These are phyloP conservation scores for Neodiprion virginianus DNA, from an alignment of 1,140 invertebrate genomes.

Conservation along the genomic window DNA sequence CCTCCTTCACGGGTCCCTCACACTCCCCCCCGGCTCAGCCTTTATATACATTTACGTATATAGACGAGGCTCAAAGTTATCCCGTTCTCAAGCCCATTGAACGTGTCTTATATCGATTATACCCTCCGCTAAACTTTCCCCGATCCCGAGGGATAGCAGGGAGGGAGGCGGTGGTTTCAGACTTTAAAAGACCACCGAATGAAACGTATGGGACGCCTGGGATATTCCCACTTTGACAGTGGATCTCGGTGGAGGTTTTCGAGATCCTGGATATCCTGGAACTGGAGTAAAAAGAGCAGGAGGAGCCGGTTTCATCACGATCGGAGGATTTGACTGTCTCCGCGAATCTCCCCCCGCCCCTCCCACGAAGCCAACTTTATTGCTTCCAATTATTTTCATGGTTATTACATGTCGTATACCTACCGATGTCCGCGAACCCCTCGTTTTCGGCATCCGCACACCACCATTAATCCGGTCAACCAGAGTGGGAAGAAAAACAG, in stretches of 20 bases:
- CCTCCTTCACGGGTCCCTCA: too few species aligned
- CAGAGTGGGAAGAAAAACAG: too few species aligned
- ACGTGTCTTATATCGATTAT: constrained; percentile 5
- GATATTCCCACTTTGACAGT: constrained; percentile 43
- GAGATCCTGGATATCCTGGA: too few species aligned
- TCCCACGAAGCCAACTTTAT: not conserved
- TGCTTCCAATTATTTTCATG: constrained; percentile 7
- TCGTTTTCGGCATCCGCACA: too few species aligned
- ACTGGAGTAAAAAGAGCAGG: not conserved
- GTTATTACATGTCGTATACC: not conserved
- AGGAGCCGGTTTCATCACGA: constrained; percentile 4
- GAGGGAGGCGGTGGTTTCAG: constrained; percentile 15
- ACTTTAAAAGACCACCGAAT: constrained; percentile 27
- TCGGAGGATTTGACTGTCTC: constrained; percentile 4
- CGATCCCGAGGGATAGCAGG: constrained; percentile 6
- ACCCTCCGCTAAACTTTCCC: not conserved
- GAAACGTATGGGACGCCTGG: constrained; percentile 44
- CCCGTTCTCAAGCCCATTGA: not conserved
- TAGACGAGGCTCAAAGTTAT: not conserved
- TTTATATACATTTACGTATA: not conserved
- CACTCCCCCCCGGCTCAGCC: too few species aligned
- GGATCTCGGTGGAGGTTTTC: constrained; percentile 27
- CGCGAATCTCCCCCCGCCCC: not conserved
- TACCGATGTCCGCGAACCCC: too few species aligned
- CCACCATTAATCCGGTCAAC: too few species aligned